Percentiles rank a stretch among this genome's conserved stretches.
Conservation (phyloP, 2,888 invertebrate species). For the Pachycephus smyrnensis region DNA sequence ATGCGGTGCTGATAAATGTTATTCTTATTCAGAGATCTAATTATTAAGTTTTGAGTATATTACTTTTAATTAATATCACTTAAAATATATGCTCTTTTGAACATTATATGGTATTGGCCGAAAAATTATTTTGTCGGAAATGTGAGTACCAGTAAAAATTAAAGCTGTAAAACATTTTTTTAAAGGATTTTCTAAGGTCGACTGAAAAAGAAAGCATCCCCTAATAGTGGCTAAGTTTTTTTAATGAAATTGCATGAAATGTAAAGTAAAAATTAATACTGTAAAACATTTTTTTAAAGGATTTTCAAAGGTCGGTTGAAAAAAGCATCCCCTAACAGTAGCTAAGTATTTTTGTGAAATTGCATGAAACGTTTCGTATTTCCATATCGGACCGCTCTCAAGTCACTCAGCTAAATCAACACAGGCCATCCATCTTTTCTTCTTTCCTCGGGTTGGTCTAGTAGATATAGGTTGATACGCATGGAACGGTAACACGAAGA, state of each 20-base stretch:
- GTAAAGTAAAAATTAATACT: not conserved
- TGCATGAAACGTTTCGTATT: not conserved
- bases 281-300: not conserved
- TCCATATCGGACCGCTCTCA: conserved; percentile 15
- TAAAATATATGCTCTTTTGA: no score
- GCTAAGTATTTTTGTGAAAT: not conserved
- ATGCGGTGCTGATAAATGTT: not conserved
- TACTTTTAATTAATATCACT: no score
- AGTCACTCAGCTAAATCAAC: conserved; percentile 23
- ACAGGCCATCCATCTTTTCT: conserved; percentile 27
- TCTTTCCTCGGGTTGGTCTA: conserved; percentile 8
- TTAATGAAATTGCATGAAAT: no score
- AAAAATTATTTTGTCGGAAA: no score
- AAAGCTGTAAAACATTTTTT: no score
- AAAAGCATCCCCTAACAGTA: not conserved
- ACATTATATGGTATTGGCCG: no score
- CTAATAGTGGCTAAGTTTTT: no score
- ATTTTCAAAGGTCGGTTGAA: not conserved
- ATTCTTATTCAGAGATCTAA: not conserved
- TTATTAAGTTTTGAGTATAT: not conserved
- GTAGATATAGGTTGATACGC: not conserved
- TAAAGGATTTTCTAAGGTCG: no score
- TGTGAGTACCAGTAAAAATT: no score
- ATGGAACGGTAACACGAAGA: not conserved
- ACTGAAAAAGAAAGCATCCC: no score